Base-by-base conservation (phyloP, 2,113 vertebrate species). In the Lethenteron reissneri region DNA sequence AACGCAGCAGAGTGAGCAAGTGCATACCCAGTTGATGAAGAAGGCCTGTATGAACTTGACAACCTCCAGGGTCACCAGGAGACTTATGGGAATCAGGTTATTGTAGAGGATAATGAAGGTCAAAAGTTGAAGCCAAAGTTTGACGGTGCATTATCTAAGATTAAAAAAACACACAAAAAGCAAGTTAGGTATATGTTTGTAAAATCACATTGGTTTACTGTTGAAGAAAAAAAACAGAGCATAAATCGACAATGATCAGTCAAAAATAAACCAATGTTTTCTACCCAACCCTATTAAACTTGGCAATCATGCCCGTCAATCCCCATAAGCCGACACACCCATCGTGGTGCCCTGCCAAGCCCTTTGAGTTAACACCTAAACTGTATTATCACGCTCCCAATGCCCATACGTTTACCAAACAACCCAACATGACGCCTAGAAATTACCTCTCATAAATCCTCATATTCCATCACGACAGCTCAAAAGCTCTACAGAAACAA, bases 31-130 rank as follows among this genome's bases (percentile, higher is more conserved):
- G 77, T 97, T 99, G 81, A 99, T 99, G 82, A 99, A 99, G 80
- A 92, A 97, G 6, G 94, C 94, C 74, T 99, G 94, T 74, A 86
- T 87, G 80, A 99, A 99, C 82, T 99, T 99, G 78, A 99, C 91
- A 57, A 99, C 94, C 83, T 99, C 94, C 78, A 99, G 80, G 0
- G 94, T 99, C 78, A 99, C 94, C 82, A 99, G 80, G 56, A 99
- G 85, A 76, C 94, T 99, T 83, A 99, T 99, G 70, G 94, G 94
- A 75, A 99, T 99, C 77, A 99, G 85, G 78, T 99, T 99, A 82
- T 99, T 99, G 88, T 97, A 99, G 77, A 99, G 89, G 82, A 99
- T 99, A 78, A 99, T 99, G 77, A 99, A 99, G 74, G 94, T 99
- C 80, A 99, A 84, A 99, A 97, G 83, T 99, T 99, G 78, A 97